Conservation (phyloP, 2,113 vertebrate species). For the Anser cygnoides region DNA sequence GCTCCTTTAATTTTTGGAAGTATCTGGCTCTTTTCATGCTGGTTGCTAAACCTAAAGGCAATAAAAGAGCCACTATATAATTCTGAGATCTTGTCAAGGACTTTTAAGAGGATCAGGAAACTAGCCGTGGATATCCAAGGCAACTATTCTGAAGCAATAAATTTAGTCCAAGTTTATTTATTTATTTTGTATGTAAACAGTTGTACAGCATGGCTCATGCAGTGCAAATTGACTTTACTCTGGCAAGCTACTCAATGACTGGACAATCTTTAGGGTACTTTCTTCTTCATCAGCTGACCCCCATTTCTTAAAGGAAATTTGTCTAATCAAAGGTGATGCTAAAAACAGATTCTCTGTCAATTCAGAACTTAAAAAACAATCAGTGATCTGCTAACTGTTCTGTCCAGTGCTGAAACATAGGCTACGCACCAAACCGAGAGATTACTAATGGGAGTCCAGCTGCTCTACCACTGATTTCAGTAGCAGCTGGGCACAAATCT, state of each 20-base stretch:
- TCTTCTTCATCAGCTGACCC: neutral
- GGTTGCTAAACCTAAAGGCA: neutral
- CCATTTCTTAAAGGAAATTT: neutral
- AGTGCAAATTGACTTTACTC: neutral
- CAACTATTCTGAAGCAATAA: neutral
- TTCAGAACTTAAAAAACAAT: neutral
- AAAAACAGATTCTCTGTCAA: neutral
- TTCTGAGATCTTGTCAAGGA: neutral
- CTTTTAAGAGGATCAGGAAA: neutral
- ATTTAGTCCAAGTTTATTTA: neutral
- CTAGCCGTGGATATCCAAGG: neutral
- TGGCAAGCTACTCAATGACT: rapidly evolving
- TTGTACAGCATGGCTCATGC: neutral
- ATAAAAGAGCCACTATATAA: neutral
- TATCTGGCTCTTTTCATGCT: neutral
- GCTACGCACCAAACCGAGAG: neutral
- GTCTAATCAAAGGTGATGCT: neutral
- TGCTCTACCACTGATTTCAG: neutral
- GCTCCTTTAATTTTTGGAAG: neutral
- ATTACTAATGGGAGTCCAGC: neutral
- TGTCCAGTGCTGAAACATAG: neutral
- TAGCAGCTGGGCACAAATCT: neutral
- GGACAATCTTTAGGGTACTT: neutral
- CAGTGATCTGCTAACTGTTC: neutral
- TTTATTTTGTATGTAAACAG: neutral